Evolutionary conservation across 2,113 vertebrate genomes (phyloP).

Genomic region (Andinoacara biseriatus): DNA sequence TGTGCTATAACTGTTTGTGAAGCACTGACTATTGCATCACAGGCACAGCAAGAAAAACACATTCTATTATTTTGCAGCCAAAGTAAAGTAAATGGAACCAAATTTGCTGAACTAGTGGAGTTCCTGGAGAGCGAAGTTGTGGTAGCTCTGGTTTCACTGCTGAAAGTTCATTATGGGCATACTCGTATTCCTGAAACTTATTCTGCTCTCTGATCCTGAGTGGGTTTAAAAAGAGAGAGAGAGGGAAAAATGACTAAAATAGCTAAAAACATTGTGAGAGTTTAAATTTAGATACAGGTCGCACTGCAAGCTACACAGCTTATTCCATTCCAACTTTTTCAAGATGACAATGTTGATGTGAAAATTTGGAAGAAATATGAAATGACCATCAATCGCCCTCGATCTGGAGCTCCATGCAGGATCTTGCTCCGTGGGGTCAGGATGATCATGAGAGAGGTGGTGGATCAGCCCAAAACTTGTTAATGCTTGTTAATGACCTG

Average conservation of each 20-base stretch:
- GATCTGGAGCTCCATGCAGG: too few species aligned
- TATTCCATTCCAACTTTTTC: too few species aligned
- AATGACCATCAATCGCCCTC: too few species aligned
- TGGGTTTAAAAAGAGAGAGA: fast-evolving
- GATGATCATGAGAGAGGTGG: too few species aligned
- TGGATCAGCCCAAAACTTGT: too few species aligned
- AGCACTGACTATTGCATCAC: not conserved
- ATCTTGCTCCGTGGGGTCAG: too few species aligned
- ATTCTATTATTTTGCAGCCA: not conserved
- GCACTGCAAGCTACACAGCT: not conserved
- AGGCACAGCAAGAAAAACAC: not conserved
- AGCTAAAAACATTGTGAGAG: not conserved
- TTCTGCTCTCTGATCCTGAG: not conserved
- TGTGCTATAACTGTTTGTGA: not conserved
- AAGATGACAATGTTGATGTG: too few species aligned
- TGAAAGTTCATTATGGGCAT: not conserved
- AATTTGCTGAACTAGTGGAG: not conserved
- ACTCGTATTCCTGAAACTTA: not conserved
- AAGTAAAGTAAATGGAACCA: conserved; percentile 3
- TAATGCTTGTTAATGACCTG: too few species aligned
- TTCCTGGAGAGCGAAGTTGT: not conserved
- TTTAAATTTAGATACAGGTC: not conserved
- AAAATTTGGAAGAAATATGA: too few species aligned
- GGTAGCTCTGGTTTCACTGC: not conserved
- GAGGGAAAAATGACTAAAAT: not conserved